phyloP scores from a whole-genome alignment of 2,113 vertebrate genomes.

The Nycticryphes semicollaris region DNA sequence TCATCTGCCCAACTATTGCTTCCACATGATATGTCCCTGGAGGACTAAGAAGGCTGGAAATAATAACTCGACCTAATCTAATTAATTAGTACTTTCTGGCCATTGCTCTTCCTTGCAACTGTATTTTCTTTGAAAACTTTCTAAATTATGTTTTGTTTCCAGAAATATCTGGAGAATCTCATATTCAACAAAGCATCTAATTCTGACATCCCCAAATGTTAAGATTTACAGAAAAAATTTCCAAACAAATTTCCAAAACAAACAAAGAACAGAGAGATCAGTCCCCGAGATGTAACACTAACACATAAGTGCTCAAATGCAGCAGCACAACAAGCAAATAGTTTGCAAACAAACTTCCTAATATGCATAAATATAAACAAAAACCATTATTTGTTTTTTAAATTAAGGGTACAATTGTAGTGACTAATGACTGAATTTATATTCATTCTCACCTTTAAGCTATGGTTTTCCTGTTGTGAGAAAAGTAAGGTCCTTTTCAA shows the following conservation, averaged over 20 bases:
- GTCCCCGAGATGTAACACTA: background rate
- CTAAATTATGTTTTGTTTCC: background rate
- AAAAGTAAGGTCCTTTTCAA: background rate
- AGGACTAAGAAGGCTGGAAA: background rate
- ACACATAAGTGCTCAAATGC: background rate
- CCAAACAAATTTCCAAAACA: background rate
- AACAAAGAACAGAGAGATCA: background rate
- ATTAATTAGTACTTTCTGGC: background rate
- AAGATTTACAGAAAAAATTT: background rate
- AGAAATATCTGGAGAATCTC: background rate
- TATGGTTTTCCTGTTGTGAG: background rate
- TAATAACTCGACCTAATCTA: background rate
- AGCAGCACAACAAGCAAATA: background rate
- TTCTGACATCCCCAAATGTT: background rate
- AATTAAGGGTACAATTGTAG: background rate
- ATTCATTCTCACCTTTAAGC: background rate
- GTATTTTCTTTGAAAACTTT: background rate
- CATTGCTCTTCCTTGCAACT: background rate
- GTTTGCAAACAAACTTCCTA: background rate
- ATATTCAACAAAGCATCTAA: background rate
- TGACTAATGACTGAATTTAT: background rate
- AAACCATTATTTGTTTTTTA: background rate
- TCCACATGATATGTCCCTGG: background rate
- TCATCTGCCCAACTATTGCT: background rate
- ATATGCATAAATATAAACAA: background rate